These are phyloP conservation scores for Copidosoma floridanum DNA, from an alignment of 1,140 invertebrate genomes.

Conservation along the genomic window DNA sequence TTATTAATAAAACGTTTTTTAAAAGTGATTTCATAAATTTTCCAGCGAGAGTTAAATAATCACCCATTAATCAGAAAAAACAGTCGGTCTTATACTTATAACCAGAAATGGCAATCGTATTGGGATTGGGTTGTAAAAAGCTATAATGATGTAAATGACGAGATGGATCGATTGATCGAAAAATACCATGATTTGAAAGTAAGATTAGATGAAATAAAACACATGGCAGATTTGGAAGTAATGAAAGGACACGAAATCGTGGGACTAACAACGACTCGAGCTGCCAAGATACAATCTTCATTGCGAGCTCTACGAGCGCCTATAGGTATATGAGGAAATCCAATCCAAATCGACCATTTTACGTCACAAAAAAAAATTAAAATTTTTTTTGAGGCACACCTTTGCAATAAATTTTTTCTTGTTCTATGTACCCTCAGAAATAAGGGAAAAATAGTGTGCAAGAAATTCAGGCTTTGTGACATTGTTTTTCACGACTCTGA, in stretches of 20 bases:
- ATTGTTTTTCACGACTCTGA: too few relatives aligned
- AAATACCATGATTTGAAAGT: neutral
- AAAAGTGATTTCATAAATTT: neutral
- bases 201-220: neutral
- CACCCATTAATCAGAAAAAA: neutral
- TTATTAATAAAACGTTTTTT: neutral
- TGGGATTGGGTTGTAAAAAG: neutral
- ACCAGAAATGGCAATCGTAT: neutral
- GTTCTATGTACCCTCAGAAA: too few relatives aligned
- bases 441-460: too few relatives aligned
- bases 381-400: too few relatives aligned
- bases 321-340: too few relatives aligned
- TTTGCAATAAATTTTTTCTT: too few relatives aligned
- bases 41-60: neutral
- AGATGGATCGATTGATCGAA: neutral
- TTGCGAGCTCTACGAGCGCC: neutral
- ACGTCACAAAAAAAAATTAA: too few relatives aligned
- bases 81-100: neutral
- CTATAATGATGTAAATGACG: neutral
- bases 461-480: too few relatives aligned
- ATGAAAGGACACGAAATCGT: neutral
- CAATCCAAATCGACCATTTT: too few relatives aligned
- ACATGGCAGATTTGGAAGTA: neutral
- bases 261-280: conserved; percentile 3
- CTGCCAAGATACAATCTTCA: neutral